phyloP scores from a whole-genome alignment of 2,888 invertebrate genomes.

The Meiosimyza platycephala region DNA sequence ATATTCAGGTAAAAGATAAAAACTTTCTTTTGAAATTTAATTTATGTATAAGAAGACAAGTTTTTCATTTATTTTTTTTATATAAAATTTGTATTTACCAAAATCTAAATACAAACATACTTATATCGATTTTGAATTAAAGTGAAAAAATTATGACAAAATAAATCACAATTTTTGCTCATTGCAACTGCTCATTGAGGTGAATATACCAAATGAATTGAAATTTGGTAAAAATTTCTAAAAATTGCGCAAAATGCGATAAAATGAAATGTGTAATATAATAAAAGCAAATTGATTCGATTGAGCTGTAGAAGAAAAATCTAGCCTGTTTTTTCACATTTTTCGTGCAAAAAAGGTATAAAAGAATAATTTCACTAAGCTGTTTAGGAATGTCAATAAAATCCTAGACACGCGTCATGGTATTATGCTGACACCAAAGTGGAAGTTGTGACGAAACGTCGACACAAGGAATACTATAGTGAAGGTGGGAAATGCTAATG shows the following conservation, averaged over 20 bases:
- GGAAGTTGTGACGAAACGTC: neutral
- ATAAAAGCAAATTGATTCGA: no score
- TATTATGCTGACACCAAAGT: neutral
- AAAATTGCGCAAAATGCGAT: constrained; percentile 35
- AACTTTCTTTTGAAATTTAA: no score
- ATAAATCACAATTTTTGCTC: no score
- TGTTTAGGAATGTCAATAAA: constrained; percentile 21
- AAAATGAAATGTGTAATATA: constrained; percentile 17
- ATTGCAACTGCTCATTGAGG: no score
- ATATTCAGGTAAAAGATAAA: no score
- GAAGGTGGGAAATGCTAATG: neutral
- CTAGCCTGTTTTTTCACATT: constrained; percentile 6
- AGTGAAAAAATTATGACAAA: constrained; percentile 1
- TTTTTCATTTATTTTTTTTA: no score
- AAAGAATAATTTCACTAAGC: neutral
- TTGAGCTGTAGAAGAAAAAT: constrained; percentile 25
- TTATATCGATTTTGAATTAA: neutral
- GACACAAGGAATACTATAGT: neutral
- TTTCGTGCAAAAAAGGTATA: neutral
- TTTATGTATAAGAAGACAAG: no score
- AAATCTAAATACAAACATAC: constrained; percentile 9
- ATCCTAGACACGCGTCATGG: constrained; percentile 7
- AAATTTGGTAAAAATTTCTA: constrained; percentile 18
- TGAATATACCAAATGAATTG: neutral
- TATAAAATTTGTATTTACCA: constrained; percentile 4